phyloP scores from a whole-genome alignment of 2,113 vertebrate species.

The Engystomops pustulosus region DNA sequence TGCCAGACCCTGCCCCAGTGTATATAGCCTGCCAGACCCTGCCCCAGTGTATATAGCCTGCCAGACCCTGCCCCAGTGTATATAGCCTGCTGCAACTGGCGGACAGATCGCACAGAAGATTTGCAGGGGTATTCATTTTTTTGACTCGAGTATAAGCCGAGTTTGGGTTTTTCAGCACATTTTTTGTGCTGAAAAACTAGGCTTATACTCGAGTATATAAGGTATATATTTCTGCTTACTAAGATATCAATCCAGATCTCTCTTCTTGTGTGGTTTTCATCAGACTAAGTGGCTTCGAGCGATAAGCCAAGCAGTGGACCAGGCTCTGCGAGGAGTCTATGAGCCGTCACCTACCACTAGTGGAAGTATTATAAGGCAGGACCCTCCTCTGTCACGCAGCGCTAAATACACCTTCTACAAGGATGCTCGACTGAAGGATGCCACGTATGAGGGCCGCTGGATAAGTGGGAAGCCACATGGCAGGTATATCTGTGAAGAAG shows the following conservation, averaged over 20 bases:
- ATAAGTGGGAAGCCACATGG: constrained; percentile 90
- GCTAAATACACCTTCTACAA: constrained; percentile 96
- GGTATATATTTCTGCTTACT: too few species aligned
- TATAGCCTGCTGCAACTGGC: too few species aligned
- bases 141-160: too few species aligned
- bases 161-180: too few species aligned
- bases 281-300: constrained; percentile 93
- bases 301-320: constrained; percentile 94
- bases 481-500: constrained; percentile 73
- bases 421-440: constrained; percentile 90
- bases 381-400: constrained; percentile 90
- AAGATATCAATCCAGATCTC: fast-evolving
- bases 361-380: constrained; percentile 75
- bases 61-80: too few species aligned
- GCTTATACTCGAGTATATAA: too few species aligned
- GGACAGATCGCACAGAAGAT: too few species aligned
- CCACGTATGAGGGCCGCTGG: constrained; percentile 90
- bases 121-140: too few species aligned
- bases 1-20: too few species aligned
- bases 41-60: too few species aligned
- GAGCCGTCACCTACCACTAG: constrained; percentile 62
- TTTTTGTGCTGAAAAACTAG: too few species aligned
- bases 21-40: too few species aligned
- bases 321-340: constrained; percentile 78
- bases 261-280: constrained; percentile 59